Evolutionary conservation across 2,888 invertebrate genomes (phyloP), one percentile per base, ranked within the genome.

Genomic region (Lycophotia porphyrea): DNA sequence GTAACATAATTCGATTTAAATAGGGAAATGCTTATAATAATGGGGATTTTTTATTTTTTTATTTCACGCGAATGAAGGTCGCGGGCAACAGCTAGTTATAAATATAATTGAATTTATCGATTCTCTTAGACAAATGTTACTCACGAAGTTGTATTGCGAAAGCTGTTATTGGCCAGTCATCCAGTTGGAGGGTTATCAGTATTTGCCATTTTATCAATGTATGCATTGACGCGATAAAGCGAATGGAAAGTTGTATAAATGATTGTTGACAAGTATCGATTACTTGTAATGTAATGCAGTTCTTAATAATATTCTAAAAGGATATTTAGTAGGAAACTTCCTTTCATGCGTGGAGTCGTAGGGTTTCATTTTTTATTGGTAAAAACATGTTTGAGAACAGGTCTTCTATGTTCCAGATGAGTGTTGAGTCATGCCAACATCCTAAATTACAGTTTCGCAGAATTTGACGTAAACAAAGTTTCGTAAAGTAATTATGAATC

Each of bases 181-280:
- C 68, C 66, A 39, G 39, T 11, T n/a, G 67, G 39, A 65, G 72
- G 87, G 84, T 88, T 88, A 88, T 87, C 87, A 80, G 72, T 58
- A 74, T 85, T 82, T 78, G 69, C 76, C 69, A 74, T 77, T 75
- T 82, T 88, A 87, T 88, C 88, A 78, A 74, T 65, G 64, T 78
- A 75, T 77, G 80, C 72, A 74, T 58, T 80, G 70, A 55, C 31
- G 52, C 61, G 87, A 87, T 87, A 88, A 85, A 49, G 34, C 71
- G 70, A 81, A 85, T 84, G 88, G 81, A 85, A 85, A 88, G 76
- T 84, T 84, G 44, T 80, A 66, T 78, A 75, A 76, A 80, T 69
- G 27, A 67, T 69, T 42, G 61, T 74, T 72, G 68, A 76, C 67
- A 68, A 71, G 65, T 71, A 72, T 64, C 61, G 36, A 86, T 77